These are phyloP conservation scores for Sinelater perroti DNA, from an alignment of 2,888 invertebrate species.

Conservation along the genomic window DNA sequence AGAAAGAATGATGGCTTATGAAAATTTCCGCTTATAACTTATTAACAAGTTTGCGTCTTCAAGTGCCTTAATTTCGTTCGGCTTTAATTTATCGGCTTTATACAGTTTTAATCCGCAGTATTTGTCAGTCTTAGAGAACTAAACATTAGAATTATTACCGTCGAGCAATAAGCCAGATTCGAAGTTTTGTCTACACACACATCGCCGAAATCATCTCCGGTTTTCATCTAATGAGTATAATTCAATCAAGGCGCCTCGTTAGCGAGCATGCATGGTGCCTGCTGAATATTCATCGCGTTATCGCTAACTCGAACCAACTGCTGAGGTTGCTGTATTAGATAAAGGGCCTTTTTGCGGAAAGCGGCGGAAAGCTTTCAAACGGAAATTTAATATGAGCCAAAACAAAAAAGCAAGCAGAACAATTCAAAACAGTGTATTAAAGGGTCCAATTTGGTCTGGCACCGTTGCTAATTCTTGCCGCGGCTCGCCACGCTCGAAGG, in stretches of 20 bases:
- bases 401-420: slow-evolving; percentile 23
- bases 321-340: slow-evolving; percentile 36
- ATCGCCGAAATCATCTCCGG: slow-evolving; percentile 22
- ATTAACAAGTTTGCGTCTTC: slow-evolving; percentile 27
- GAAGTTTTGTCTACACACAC: background rate
- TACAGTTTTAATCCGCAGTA: slow-evolving; percentile 15
- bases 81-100: slow-evolving; percentile 29
- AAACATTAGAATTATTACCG: slow-evolving; percentile 5
- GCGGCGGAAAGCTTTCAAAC: slow-evolving; percentile 31
- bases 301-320: slow-evolving; percentile 37
- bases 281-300: slow-evolving; percentile 37
- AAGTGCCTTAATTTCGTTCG: slow-evolving; percentile 22
- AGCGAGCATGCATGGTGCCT: slow-evolving; percentile 36
- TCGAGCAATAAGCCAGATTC: background rate
- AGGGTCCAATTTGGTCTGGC: too few species aligned
- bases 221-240: slow-evolving; percentile 35
- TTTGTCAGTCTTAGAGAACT: background rate
- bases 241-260: slow-evolving; percentile 37
- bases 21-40: slow-evolving; percentile 28
- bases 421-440: slow-evolving; percentile 8
- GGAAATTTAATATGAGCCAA: slow-evolving; percentile 31
- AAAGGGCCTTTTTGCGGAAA: slow-evolving; percentile 35
- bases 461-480: background rate
- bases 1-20: slow-evolving; percentile 29
- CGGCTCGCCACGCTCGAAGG: background rate